Conservation (phyloP, 2,797 vertebrate species). For the Argyrosomus regius region DNA sequence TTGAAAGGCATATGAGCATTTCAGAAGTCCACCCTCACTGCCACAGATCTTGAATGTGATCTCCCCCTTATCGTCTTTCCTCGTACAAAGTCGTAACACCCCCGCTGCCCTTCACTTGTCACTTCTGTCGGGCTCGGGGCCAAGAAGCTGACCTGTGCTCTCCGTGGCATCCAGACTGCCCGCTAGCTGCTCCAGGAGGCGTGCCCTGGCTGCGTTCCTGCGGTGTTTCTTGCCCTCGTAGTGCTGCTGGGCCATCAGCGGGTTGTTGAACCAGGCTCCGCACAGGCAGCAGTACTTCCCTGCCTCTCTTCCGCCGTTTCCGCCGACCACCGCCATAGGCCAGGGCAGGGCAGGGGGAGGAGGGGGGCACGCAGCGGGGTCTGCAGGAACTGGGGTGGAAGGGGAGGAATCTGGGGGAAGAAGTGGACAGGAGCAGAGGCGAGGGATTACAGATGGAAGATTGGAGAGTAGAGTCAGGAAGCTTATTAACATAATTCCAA, state of each 20-base stretch:
- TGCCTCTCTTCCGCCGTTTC: conserved; percentile 82
- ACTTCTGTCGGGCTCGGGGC: conserved; percentile 33
- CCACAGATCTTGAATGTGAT: conserved; percentile 55
- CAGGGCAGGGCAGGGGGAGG: conserved; percentile 73
- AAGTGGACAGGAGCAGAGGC: conserved; percentile 7
- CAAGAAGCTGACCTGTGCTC: conserved; percentile 85
- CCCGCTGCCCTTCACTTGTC: conserved; percentile 38
- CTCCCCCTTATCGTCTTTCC: conserved; percentile 66
- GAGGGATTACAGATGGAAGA: background rate
- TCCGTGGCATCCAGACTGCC: conserved; percentile 88
- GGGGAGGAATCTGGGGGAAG: conserved; percentile 82
- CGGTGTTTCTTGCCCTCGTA: conserved; percentile 91
- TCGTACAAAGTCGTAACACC: conserved; percentile 41
- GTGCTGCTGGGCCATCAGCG: conserved; percentile 91
- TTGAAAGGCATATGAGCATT: conserved; percentile 48
- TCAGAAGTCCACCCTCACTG: conserved; percentile 34
- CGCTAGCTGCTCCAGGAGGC: conserved; percentile 87
- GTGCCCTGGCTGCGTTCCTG: conserved; percentile 87
- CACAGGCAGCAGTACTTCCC: conserved; percentile 90
- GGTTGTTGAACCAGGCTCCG: conserved; percentile 91
- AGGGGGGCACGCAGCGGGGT: conserved; percentile 65
- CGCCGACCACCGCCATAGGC: conserved; percentile 74
- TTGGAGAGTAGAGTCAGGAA: background rate
- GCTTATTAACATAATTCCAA: conserved; percentile 31
- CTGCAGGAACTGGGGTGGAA: conserved; percentile 80